These are phyloP conservation scores for Zosterops japonicus DNA, from an alignment of 2,113 vertebrate species.

Conservation along the genomic window DNA sequence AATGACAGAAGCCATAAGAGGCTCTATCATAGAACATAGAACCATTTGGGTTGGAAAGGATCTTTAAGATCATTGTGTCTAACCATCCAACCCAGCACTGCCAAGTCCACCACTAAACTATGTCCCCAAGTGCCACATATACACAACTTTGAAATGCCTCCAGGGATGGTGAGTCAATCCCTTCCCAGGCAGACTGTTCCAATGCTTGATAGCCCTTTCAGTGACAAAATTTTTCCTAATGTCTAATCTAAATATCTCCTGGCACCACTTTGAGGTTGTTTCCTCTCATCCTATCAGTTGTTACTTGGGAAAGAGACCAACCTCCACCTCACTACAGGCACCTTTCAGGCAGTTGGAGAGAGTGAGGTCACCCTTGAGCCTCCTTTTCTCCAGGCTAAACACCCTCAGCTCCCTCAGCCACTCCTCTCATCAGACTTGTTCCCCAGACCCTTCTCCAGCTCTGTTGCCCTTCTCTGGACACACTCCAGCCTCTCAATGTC, in stretches of 20 bases:
- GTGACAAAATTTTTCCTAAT: neutral
- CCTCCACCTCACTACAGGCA: rapidly evolving
- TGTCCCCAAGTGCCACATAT: neutral
- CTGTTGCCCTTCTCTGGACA: rapidly evolving
- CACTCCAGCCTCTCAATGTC: rapidly evolving
- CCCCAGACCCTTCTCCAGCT: neutral
- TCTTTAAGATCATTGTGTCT: neutral
- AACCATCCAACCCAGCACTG: neutral
- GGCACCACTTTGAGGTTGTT: neutral
- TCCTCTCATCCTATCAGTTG: neutral
- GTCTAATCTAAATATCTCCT: neutral
- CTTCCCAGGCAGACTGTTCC: neutral
- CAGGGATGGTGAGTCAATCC: neutral
- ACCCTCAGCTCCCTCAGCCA: rapidly evolving
- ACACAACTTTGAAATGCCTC: neutral
- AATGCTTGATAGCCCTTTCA: neutral
- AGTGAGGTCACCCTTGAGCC: rapidly evolving
- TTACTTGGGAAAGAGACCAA: neutral
- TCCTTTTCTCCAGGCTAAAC: neutral
- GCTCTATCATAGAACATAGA: neutral
- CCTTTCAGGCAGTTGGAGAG: neutral
- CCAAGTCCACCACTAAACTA: neutral
- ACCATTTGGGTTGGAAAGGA: neutral
- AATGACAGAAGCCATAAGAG: neutral
- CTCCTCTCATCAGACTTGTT: neutral